These are phyloP conservation scores for Gastrophysa polygoni DNA, from an alignment of 2,888 invertebrate species.

Conservation along the genomic window DNA sequence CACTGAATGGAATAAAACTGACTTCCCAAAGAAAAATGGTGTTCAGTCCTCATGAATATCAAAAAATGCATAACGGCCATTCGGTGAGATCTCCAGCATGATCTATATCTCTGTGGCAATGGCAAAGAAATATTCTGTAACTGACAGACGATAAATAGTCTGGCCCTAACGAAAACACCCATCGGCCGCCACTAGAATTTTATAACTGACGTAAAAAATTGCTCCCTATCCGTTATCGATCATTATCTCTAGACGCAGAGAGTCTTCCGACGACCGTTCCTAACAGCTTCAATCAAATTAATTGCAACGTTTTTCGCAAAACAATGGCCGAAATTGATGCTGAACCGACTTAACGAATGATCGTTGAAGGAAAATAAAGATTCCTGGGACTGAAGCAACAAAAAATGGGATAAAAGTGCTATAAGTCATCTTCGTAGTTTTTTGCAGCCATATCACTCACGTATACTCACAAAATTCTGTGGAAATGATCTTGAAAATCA, in stretches of 20 bases:
- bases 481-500: too few species aligned
- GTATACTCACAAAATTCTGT: too few species aligned
- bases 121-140: not conserved
- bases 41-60: too few species aligned
- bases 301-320: not conserved
- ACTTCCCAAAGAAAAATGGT: too few species aligned
- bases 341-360: too few species aligned
- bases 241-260: constrained; percentile 16
- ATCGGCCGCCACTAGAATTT: not conserved
- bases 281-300: constrained; percentile 11
- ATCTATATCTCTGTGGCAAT: not conserved
- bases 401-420: too few species aligned
- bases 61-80: too few species aligned
- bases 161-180: not conserved
- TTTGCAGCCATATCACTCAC: too few species aligned
- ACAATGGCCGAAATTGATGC: not conserved
- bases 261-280: constrained; percentile 1
- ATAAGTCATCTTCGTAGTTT: too few species aligned
- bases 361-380: not conserved
- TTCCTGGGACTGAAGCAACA: too few species aligned
- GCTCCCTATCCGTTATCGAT: constrained; percentile 10
- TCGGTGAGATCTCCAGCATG: too few species aligned
- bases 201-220: constrained; percentile 9
- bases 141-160: not conserved
- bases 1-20: too few species aligned